These are phyloP conservation scores for Latrodectus hesperus DNA, from an alignment of 2,888 invertebrate species.

Conservation along the genomic window DNA sequence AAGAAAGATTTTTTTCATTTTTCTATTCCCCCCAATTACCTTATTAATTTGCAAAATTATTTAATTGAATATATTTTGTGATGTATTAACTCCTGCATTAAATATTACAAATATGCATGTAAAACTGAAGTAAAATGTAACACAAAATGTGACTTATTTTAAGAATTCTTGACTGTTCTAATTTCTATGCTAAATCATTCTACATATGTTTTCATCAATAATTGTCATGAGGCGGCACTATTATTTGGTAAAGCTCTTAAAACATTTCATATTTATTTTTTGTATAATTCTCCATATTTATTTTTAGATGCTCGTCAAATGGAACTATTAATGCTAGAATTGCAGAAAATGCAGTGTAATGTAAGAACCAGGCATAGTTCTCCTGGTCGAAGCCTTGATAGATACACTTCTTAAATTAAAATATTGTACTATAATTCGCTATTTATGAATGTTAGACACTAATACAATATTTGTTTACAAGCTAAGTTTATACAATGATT, in stretches of 20 bases:
- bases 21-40: too few relatives aligned
- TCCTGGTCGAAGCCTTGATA: constrained; percentile 6
- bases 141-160: background rate
- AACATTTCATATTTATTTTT: background rate
- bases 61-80: too few relatives aligned
- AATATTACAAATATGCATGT: too few relatives aligned
- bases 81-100: too few relatives aligned
- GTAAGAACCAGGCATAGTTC: constrained; percentile 52
- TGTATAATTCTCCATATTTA: background rate
- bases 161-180: background rate
- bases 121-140: background rate
- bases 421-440: background rate
- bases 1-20: too few relatives aligned
- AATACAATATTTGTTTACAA: too few relatives aligned
- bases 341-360: constrained; percentile 56
- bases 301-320: constrained; percentile 61
- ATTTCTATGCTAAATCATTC: background rate
- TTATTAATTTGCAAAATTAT: too few relatives aligned
- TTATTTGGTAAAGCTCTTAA: background rate
- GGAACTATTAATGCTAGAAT: constrained; percentile 57
- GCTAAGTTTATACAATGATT: too few relatives aligned
- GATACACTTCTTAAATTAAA: background rate
- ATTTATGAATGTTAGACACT: too few relatives aligned
- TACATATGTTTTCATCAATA: background rate
- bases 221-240: background rate